Conservation (phyloP, 2,113 vertebrate species). For the Poecilia latipinna region DNA sequence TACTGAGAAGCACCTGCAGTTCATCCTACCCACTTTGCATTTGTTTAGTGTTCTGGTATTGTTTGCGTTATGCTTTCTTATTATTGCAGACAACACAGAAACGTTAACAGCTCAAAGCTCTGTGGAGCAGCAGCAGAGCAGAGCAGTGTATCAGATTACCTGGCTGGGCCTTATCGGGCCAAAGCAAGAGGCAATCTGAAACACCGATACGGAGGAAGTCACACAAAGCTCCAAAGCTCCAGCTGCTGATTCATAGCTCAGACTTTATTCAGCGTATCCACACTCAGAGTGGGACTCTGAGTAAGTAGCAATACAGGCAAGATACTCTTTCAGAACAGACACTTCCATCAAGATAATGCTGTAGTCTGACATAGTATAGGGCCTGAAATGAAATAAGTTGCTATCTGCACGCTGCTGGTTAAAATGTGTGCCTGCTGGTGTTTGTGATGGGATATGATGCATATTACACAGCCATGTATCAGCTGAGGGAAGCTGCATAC, state of each 20-base stretch:
- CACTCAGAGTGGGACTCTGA: constrained; percentile 18
- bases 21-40: not conserved
- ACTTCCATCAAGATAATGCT: constrained; percentile 57
- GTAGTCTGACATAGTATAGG: constrained; percentile 40
- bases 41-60: not conserved
- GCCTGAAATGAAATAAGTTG: constrained; percentile 35
- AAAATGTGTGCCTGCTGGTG: constrained; percentile 20
- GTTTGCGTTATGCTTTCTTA: not conserved
- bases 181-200: constrained; percentile 45
- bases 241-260: constrained; percentile 52
- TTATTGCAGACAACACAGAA: constrained; percentile 8
- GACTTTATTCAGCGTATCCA: constrained; percentile 26
- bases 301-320: constrained; percentile 44
- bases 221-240: constrained; percentile 32
- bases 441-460: constrained; percentile 26
- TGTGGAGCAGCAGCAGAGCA: constrained; percentile 1
- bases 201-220: constrained; percentile 40
- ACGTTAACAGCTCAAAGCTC: not conserved
- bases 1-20: not conserved
- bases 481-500: constrained; percentile 68
- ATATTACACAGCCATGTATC: constrained; percentile 54
- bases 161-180: constrained; percentile 53
- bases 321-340: constrained; percentile 49
- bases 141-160: constrained; percentile 32
- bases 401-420: constrained; percentile 39